Evolutionary conservation across 2,888 invertebrate species (phyloP).

Genomic region (Ennomos fuscantarius): DNA sequence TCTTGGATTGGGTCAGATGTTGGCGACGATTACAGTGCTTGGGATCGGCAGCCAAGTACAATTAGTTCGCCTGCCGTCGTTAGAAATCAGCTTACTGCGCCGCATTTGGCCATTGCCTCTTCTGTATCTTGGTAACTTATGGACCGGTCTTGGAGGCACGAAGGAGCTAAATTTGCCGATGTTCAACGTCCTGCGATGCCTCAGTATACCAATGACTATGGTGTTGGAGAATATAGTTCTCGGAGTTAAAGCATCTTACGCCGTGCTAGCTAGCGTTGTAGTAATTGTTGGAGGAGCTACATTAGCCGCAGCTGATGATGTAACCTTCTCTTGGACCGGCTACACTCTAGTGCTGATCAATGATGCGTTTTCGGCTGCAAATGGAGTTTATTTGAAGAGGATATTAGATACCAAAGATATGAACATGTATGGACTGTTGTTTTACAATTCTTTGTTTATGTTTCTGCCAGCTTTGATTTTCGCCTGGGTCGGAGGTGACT

Average conservation of each 20-base stretch:
- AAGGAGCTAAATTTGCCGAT: slow-evolving; percentile 97
- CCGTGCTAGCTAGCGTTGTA: slow-evolving; percentile 96
- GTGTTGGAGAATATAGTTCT: slow-evolving; percentile 95
- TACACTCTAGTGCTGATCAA: slow-evolving; percentile 96
- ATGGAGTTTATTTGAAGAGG: slow-evolving; percentile 98
- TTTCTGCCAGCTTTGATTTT: slow-evolving; percentile 89
- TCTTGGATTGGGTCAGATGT: slow-evolving; percentile 95
- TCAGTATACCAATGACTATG: slow-evolving; percentile 99
- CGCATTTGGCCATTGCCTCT: slow-evolving; percentile 98
- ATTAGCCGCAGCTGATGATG: slow-evolving; percentile 96
- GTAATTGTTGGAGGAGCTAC: slow-evolving; percentile 98
- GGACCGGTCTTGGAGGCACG: slow-evolving; percentile 98
- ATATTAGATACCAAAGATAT: slow-evolving; percentile 97
- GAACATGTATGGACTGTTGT: slow-evolving; percentile 96
- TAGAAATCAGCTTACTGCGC: slow-evolving; percentile 87
- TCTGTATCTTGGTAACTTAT: slow-evolving; percentile 97
- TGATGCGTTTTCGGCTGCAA: slow-evolving; percentile 98
- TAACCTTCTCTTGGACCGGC: slow-evolving; percentile 96
- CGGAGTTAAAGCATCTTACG: slow-evolving; percentile 88
- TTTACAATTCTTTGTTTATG: slow-evolving; percentile 96
- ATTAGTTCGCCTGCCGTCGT: slow-evolving; percentile 91
- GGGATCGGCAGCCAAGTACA: slow-evolving; percentile 89
- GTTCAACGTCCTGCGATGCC: slow-evolving; percentile 98
- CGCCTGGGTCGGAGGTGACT: slow-evolving; percentile 91
- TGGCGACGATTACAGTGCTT: slow-evolving; percentile 93